These are phyloP conservation scores for Cryptus viduatorius DNA, from an alignment of 2,888 invertebrate genomes.

Conservation along the genomic window DNA sequence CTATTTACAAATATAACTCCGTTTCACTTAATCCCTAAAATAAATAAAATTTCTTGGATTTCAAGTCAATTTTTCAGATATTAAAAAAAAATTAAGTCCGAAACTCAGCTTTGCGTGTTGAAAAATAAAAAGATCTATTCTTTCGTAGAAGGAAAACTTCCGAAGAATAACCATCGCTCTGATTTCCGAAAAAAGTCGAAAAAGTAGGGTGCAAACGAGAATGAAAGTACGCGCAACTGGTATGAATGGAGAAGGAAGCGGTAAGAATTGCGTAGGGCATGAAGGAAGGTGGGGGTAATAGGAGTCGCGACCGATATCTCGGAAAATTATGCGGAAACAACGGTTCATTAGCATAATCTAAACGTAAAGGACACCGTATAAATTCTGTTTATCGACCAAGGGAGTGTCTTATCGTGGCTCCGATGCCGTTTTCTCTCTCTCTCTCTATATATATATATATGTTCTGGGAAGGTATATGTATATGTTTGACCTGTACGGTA, in stretches of 20 bases:
- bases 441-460: no score
- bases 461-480: background rate
- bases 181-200: background rate
- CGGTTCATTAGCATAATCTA: conserved; percentile 67
- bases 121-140: background rate
- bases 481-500: conserved; percentile 49
- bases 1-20: background rate
- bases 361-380: conserved; percentile 66
- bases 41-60: background rate
- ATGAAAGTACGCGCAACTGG: conserved; percentile 25
- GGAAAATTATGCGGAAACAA: conserved; percentile 62
- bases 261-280: conserved; percentile 22
- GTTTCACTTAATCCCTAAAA: background rate
- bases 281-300: background rate
- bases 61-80: background rate
- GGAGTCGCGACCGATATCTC: conserved; percentile 55
- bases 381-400: conserved; percentile 66
- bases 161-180: background rate
- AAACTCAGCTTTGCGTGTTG: background rate
- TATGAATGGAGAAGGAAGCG: conserved; percentile 11
- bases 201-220: conserved; percentile 12
- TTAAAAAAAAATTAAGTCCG: background rate
- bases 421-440: conserved; percentile 7
- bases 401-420: conserved; percentile 62
- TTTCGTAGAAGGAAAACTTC: background rate